These are phyloP conservation scores for Casuarius casuarius DNA, from an alignment of 2,113 vertebrate species.

Conservation along the genomic window DNA sequence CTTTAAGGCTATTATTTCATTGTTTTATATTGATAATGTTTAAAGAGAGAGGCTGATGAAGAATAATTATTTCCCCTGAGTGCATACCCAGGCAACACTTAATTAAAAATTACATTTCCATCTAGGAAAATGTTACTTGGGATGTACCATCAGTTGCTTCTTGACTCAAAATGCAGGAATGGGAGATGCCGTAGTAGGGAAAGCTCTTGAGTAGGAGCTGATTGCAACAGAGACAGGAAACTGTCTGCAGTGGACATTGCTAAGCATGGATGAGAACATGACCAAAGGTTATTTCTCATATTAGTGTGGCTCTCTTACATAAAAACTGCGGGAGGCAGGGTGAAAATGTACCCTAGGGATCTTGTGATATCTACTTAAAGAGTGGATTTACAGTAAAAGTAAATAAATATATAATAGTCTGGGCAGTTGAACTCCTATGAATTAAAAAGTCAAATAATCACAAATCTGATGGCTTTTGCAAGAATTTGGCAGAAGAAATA, in stretches of 20 bases:
- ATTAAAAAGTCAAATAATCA: neutral
- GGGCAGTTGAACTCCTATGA: neutral
- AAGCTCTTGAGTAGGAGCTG: neutral
- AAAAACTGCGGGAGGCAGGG: neutral
- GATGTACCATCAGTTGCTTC: neutral
- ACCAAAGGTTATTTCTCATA: neutral
- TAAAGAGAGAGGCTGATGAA: neutral
- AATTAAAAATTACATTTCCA: neutral
- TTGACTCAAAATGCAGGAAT: neutral
- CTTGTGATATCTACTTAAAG: neutral
- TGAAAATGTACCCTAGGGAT: rapidly evolving
- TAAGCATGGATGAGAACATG: neutral
- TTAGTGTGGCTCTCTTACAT: neutral
- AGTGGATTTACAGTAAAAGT: neutral
- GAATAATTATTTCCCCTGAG: neutral
- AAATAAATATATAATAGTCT: neutral
- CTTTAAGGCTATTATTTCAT: neutral
- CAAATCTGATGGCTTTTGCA: neutral
- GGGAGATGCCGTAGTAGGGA: neutral
- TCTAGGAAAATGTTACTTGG: neutral
- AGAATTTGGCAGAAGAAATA: neutral
- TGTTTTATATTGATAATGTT: neutral
- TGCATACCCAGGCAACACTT: neutral
- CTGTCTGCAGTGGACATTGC: neutral
- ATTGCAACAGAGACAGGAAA: rapidly evolving